Base-by-base conservation (phyloP, 2,797 vertebrate genomes). In the Fundulus diaphanus region DNA sequence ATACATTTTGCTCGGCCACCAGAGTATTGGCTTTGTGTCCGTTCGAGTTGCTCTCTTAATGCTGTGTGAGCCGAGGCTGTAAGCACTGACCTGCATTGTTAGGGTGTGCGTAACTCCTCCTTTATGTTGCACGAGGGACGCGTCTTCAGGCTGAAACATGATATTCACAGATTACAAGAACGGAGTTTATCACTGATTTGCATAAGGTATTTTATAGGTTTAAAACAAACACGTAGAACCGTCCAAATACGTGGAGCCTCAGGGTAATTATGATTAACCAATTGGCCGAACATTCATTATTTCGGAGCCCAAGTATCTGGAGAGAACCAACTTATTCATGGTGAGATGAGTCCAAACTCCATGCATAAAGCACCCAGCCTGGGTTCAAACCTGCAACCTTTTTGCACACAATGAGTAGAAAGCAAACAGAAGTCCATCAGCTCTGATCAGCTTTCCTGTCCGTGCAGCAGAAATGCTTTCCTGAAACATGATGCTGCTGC, bases 1-100 rank as follows among this genome's bases (percentile, higher is more conserved):
- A 93, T 92, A 92, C 86, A 89, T 92, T 91, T 92, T 87, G 85
- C 87, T 82, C 9, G 56, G 87, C 88, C 92, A 93, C 91, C 80
- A 76, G 93, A 86, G 90, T 89, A 93, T 93, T 86, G 90, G 89
- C 87, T 90, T 92, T 89, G 82, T 93, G 92, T 92, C 90, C 81
- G 49, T 92, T 89, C 27, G 7, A 85, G 86, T 92, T 89, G 88
- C 87, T 90, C 86, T 91, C 75, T 91, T 91, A 89, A 89, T 90
- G 83, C 68, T 79, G 70, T 73, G 81, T 44, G 79, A 89, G 83
- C 79, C 80, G 66, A 80, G 78, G 83, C 24, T 3, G 46, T 79
- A 75, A 88, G 78, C 80, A 24, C 79, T 84, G 84, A 89, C 84
- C 82, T 68, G 72, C 44, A 88, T 90, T 83, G 83, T 66, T 85